Evolutionary conservation across 2,888 invertebrate species (phyloP).

Genomic region (Drosophila tanythrix): DNA sequence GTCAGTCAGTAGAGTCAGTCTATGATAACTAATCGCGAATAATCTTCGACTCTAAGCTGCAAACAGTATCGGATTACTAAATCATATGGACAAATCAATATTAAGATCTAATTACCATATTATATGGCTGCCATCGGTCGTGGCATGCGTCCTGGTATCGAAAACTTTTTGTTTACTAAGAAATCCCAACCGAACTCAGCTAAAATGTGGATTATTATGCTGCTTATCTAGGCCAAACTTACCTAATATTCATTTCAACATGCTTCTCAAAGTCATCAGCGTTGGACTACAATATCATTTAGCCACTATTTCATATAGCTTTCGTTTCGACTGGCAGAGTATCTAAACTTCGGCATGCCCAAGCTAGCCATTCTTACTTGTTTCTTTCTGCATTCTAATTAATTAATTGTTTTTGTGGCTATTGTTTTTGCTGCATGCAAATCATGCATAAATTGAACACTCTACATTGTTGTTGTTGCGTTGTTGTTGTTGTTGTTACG

Average conservation of each 20-base stretch:
- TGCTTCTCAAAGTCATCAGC: background rate
- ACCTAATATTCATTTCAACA: background rate
- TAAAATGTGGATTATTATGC: background rate
- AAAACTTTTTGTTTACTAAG: no score
- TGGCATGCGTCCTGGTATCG: no score
- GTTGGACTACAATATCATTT: background rate
- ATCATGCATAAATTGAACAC: conserved; percentile 66
- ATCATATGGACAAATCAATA: no score
- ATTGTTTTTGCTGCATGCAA: conserved; percentile 56
- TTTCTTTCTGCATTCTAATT: conserved; percentile 52
- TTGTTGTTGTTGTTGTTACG: background rate
- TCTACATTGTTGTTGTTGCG: conserved; percentile 8
- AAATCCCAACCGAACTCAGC: no score
- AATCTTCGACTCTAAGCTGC: background rate
- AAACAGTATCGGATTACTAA: no score
- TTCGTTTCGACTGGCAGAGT: background rate
- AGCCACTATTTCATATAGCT: background rate
- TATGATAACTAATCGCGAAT: background rate
- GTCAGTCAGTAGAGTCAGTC: background rate
- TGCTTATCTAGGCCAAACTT: background rate
- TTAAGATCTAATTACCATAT: no score
- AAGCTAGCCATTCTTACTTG: background rate
- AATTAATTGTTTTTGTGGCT: conserved; percentile 35
- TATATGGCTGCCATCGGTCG: no score
- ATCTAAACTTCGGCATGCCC: background rate